Conservation (phyloP, 2,888 invertebrate genomes). For the Sycophila texana region DNA sequence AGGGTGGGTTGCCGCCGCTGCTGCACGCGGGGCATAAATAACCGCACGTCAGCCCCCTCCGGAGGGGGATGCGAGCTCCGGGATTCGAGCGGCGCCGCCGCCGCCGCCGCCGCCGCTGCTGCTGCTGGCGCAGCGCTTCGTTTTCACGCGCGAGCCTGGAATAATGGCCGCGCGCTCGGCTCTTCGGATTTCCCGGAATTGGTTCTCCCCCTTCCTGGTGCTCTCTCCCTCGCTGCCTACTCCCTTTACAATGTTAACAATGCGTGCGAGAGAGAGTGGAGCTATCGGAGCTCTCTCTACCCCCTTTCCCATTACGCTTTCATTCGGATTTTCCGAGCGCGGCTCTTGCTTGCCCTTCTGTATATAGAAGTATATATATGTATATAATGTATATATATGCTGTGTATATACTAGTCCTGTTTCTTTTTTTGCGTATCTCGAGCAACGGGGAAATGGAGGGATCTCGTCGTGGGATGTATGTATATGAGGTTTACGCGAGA, state of each 20-base stretch:
- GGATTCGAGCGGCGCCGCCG: slow-evolving; percentile 51
- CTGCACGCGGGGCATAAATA: slow-evolving; percentile 66
- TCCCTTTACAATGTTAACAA: slow-evolving; percentile 31
- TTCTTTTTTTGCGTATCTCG: no score
- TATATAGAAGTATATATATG: no score
- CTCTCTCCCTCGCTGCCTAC: no score
- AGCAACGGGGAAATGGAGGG: no score
- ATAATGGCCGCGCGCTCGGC: slow-evolving; percentile 12
- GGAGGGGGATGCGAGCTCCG: slow-evolving; percentile 49
- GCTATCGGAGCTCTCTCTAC: no score
- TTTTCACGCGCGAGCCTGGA: slow-evolving; percentile 54
- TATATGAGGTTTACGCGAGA: no score
- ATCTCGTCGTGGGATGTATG: no score
- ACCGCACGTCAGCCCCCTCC: slow-evolving; percentile 62
- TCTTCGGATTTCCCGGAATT: slow-evolving; percentile 48
- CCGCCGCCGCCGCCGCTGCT: slow-evolving; percentile 12
- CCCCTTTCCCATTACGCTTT: no score
- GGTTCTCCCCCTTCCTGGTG: background rate
- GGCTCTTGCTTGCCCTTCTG: no score
- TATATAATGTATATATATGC: no score
- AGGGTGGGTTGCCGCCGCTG: background rate
- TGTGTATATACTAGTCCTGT: no score
- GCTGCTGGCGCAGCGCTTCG: slow-evolving; percentile 47
- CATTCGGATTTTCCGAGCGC: no score
- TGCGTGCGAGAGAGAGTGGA: background rate